Evolutionary conservation across 2,888 invertebrate species (phyloP), one percentile per base, ranked within the genome.

Genomic region (Sturmia bella): DNA sequence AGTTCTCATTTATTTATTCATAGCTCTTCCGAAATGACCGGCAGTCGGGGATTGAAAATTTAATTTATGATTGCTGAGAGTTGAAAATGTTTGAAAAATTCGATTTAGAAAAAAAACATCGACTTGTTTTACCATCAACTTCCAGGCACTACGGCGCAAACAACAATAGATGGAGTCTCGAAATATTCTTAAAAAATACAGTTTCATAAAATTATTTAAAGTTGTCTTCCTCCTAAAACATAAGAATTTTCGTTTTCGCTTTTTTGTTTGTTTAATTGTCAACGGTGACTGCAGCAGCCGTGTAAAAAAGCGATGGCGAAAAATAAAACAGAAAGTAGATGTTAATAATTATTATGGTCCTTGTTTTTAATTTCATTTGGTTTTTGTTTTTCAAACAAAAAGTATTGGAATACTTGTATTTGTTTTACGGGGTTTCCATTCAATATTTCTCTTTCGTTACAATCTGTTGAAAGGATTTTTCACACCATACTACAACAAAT

Each of bases 401-500:
- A 48, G 68, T 57, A 59, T 41, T 59, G 63, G 61, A 37, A 76
- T 48, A 64, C 56, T 72, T 77, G 54, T 56, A 63, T 73, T 77
- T 61, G 50, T 72, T 73, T 77, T 11, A 54, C n/a, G n/a, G n/a
- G 41, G 13, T 59, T 59, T 54, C 50, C 27, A 57, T 68, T 48
- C 11, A 41, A 52, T 56, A 76, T 59, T 54, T 61, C 52, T 32
- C 68, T 68, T 54, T 61, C 52, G 5, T 72, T 68, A 72, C 64
- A 72, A 80, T 69, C 77, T 83, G 70, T 68, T 70, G 83, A 83
- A 83, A 84, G 81, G 83, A 83, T 83, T 83, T 80, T 76, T 75
- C 57, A 69, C 73, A 61, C 82, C 72, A 21, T 32, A 6, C 11
- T 21, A 64, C 79, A 43, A 50, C 72, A 19, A 78, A 82, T 82